These are phyloP conservation scores for Heterotis niloticus DNA, from an alignment of 2,113 vertebrate species.

Conservation along the genomic window DNA sequence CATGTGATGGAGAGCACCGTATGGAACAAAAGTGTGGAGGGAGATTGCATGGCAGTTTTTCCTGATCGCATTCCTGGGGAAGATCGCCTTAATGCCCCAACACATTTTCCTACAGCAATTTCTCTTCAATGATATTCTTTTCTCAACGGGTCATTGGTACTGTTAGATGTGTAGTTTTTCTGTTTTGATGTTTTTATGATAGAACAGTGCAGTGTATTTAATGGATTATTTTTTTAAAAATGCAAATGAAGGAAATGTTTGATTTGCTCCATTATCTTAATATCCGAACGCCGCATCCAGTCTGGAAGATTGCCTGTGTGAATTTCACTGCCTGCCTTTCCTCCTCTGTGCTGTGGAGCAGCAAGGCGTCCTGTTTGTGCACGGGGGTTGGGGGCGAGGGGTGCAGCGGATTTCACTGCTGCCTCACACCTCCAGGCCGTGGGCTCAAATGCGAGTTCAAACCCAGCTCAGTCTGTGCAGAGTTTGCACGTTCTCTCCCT, in stretches of 20 bases:
- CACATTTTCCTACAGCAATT: not conserved
- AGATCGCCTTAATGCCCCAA: not conserved
- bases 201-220: conserved; percentile 1
- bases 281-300: not conserved
- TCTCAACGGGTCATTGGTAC: conserved; percentile 11
- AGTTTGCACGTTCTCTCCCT: too few species aligned
- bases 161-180: not conserved
- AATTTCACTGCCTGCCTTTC: not conserved
- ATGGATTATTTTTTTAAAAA: conserved; percentile 26
- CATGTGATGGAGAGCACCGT: too few species aligned
- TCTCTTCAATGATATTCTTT: not conserved
- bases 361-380: not conserved
- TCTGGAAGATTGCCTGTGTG: not conserved
- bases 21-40: not conserved
- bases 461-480: too few species aligned
- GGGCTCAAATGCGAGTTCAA: too few species aligned
- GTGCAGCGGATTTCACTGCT: too few species aligned
- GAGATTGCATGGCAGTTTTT: conserved; percentile 11
- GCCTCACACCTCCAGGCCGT: too few species aligned
- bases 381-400: not conserved
- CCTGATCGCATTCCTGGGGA: not conserved
- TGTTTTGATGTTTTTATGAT: not conserved
- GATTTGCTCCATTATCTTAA: conserved; percentile 21
- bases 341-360: not conserved
- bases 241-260: conserved; percentile 31